These are phyloP conservation scores for Drosophila anceps DNA, from an alignment of 2,888 invertebrate species.

Conservation along the genomic window DNA sequence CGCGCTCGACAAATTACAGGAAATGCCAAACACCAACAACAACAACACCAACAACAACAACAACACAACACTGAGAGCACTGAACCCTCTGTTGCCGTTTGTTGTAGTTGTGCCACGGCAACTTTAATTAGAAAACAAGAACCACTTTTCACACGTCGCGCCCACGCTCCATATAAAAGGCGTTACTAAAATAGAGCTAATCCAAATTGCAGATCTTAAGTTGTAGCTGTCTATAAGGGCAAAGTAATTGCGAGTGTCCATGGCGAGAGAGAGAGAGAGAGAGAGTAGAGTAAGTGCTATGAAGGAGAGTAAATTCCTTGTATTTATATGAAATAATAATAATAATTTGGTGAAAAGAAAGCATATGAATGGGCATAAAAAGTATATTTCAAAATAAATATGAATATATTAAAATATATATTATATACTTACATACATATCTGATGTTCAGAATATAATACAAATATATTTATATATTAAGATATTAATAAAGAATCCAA, in stretches of 20 bases:
- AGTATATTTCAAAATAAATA: too few species aligned
- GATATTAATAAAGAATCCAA: too few species aligned
- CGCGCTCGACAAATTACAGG: conserved; percentile 76
- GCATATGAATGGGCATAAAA: too few species aligned
- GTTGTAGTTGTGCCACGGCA: conserved; percentile 32
- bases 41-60: conserved; percentile 24
- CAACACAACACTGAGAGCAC: conserved; percentile 15
- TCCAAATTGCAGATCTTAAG: not conserved
- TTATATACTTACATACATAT: too few species aligned
- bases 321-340: not conserved
- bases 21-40: conserved; percentile 59
- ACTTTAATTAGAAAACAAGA: conserved; percentile 45
- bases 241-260: not conserved
- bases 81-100: conserved; percentile 22
- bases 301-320: not conserved
- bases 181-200: conserved; percentile 5
- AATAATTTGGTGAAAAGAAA: too few species aligned
- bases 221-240: not conserved
- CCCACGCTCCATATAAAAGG: conserved; percentile 29
- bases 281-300: not conserved
- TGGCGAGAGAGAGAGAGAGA: not conserved
- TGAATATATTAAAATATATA: too few species aligned
- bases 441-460: too few species aligned
- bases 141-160: conserved; percentile 42
- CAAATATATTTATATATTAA: too few species aligned